These are phyloP conservation scores for Odontocerum albicorne DNA, from an alignment of 2,888 invertebrate genomes.

Conservation along the genomic window DNA sequence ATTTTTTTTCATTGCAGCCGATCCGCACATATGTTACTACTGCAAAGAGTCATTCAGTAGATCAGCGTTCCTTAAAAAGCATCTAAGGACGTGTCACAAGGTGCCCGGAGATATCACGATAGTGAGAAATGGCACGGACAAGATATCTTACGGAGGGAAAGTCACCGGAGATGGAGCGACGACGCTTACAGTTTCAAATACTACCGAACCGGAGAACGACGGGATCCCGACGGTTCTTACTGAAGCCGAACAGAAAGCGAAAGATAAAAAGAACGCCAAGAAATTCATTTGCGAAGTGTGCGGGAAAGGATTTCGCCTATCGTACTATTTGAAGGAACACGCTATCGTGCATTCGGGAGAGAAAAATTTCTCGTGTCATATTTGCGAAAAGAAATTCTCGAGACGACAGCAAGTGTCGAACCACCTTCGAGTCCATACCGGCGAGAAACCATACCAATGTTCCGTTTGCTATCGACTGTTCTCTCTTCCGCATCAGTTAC, in stretches of 20 bases:
- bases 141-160: too few relatives aligned
- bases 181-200: too few relatives aligned
- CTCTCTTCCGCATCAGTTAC: background rate
- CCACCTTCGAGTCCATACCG: background rate
- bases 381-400: background rate
- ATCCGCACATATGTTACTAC: background rate
- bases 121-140: too few relatives aligned
- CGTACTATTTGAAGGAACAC: background rate
- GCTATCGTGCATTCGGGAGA: background rate
- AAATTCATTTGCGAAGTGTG: background rate
- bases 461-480: background rate
- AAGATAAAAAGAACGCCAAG: too few relatives aligned
- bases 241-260: too few relatives aligned
- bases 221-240: too few relatives aligned
- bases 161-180: too few relatives aligned
- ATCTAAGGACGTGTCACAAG: too few relatives aligned
- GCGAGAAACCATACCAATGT: background rate
- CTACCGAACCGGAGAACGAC: too few relatives aligned
- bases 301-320: background rate
- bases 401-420: background rate
- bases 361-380: background rate
- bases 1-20: background rate
- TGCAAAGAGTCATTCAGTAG: background rate
- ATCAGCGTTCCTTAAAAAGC: background rate
- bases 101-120: too few relatives aligned